Evolutionary conservation across 2,113 vertebrate species (phyloP).

Genomic region (Rutilus rutilus): DNA sequence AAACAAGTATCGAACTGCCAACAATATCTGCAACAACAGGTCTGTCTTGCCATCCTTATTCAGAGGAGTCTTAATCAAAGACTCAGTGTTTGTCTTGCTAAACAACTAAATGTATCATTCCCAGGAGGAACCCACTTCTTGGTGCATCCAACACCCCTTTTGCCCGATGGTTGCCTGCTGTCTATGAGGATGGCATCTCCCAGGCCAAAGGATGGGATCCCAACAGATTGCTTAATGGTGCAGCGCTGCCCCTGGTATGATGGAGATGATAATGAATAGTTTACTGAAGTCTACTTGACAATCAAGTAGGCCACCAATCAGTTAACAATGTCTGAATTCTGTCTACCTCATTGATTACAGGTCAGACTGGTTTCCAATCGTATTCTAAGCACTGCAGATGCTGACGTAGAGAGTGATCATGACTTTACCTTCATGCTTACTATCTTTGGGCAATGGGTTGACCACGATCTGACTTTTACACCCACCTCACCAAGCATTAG

Average conservation of each 20-base stretch:
- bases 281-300: background rate
- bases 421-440: conserved; percentile 79
- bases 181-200: conserved; percentile 74
- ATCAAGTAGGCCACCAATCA: background rate
- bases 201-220: conserved; percentile 67
- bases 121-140: conserved; percentile 68
- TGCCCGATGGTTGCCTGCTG: conserved; percentile 68
- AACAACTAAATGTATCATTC: background rate
- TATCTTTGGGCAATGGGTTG: conserved; percentile 88
- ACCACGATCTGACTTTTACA: conserved; percentile 85
- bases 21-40: conserved; percentile 87
- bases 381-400: conserved; percentile 78
- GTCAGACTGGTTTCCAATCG: conserved; percentile 85
- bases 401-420: conserved; percentile 72
- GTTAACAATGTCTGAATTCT: background rate
- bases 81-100: background rate
- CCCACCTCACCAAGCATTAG: conserved; percentile 78
- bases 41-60: conserved; percentile 55
- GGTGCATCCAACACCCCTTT: conserved; percentile 76
- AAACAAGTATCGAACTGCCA: conserved; percentile 76
- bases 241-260: conserved; percentile 76
- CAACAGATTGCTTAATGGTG: conserved; percentile 65
- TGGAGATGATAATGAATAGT: background rate
- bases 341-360: conserved; percentile 62
- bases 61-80: background rate